Evolutionary conservation across 2,797 vertebrate genomes (phyloP).

Genomic region (Syncerus caffer): DNA sequence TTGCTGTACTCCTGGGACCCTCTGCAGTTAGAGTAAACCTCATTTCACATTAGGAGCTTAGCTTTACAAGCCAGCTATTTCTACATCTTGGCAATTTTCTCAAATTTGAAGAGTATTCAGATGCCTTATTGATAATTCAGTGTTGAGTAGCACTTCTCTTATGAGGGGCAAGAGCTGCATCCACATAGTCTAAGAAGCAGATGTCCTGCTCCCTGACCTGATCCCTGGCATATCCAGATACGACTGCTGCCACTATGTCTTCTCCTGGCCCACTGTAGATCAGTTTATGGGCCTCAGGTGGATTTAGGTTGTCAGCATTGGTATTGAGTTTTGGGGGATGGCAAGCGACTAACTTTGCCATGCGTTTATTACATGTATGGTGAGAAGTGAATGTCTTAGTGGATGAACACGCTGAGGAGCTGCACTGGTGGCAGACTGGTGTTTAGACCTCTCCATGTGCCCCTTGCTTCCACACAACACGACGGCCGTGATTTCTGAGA

Average conservation of each 20-base stretch:
- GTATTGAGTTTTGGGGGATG: neutral
- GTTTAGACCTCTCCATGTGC: neutral
- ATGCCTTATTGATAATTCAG: conserved; percentile 12
- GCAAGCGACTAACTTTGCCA: neutral
- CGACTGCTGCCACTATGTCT: neutral
- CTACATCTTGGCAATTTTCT: conserved; percentile 47
- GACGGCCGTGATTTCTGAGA: neutral
- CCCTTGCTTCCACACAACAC: neutral
- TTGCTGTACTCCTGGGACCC: conserved; percentile 37
- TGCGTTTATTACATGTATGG: neutral
- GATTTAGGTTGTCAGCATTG: neutral
- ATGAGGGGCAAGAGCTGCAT: neutral
- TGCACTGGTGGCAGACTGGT: too few species aligned
- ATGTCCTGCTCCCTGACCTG: neutral
- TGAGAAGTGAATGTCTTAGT: neutral
- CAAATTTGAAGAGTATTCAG: conserved; percentile 37
- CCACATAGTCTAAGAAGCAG: too few species aligned
- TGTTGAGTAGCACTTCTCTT: neutral
- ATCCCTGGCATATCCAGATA: rapidly evolving
- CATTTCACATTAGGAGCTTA: conserved; percentile 64
- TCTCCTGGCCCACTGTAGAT: rapidly evolving
- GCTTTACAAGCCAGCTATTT: conserved; percentile 38
- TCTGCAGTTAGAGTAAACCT: conserved; percentile 40
- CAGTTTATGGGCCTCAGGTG: neutral
- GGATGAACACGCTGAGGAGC: neutral